Base-by-base conservation (phyloP, 2,797 vertebrate genomes). In the Melanogrammus aeglefinus region DNA sequence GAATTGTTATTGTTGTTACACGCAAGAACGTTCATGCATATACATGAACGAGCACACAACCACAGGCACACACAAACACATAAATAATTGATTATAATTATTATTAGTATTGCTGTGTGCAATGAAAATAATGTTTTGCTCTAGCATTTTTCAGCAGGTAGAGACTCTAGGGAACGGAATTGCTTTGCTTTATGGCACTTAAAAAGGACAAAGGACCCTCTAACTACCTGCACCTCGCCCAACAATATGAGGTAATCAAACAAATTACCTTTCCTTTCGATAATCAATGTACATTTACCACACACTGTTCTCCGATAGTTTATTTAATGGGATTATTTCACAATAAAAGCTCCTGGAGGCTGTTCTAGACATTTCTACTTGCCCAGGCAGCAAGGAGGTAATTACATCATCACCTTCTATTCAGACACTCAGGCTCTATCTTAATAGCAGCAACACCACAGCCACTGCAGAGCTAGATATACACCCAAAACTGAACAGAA, bases 11-110 rank as follows among this genome's bases (percentile, higher is more conserved):
- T 24, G 35, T 73, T 38, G 18, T 35, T 7, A 12, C 73, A 13
- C 16, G 33, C 35, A 35, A 14, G 27, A 12, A 51, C 5, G 14
- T 51, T 8, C 47, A 51, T 16, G 16, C 47, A 51, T 2, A 33
- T 33, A 33, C 31, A 33, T 41, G 57, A 41, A 57, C 75, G 69
- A 33, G 38, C 66, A 77, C 10, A 70, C 63, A 77, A 35, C 44
- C 76, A 27, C 13, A 71, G 39, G 33, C 75, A 66, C 21, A 76
- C 75, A 76, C 57, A 76, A 63, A 41, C 75, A 71, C 63, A 41
- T 36, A 1, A 36, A 36, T 36, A 36, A 36, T 36, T 6, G 5
- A 36, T 36, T 36, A 36, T 36, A 36, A 7, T 36, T 21, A 57
- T 57, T 57, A 57, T 21, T 4, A 57, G 47, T 57, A 57, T 57